Conservation (phyloP, 2,888 invertebrate species). For the Furcula furcula region DNA sequence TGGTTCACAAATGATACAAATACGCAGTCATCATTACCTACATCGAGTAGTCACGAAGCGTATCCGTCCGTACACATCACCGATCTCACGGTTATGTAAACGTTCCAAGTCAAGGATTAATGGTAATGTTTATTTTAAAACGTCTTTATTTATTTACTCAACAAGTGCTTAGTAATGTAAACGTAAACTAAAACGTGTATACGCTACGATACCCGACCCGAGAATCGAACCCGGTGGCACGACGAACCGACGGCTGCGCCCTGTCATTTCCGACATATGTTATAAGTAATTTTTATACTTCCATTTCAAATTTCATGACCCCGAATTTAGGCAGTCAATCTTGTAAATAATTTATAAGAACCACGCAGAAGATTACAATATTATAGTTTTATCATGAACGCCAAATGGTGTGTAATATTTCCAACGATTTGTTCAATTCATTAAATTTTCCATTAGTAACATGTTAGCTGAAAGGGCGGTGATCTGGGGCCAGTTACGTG, state of each 20-base stretch:
- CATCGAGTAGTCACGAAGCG: conserved; percentile 17
- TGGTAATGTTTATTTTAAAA: conserved; percentile 73
- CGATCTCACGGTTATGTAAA: conserved; percentile 67
- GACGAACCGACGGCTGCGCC: conserved; percentile 35
- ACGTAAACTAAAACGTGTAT: conserved; percentile 60
- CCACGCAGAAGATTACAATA: neutral
- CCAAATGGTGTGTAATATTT: neutral
- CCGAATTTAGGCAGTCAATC: conserved; percentile 26
- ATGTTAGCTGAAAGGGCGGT: conserved; percentile 42
- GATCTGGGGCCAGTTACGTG: conserved; percentile 60
- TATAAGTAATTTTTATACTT: conserved; percentile 45
- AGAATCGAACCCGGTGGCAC: conserved; percentile 46
- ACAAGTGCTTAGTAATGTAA: conserved; percentile 76
- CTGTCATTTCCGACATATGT: conserved; percentile 46
- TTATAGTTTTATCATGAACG: conserved; percentile 2
- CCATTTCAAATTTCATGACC: conserved; percentile 34
- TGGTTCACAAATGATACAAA: too few species aligned
- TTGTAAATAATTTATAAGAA: conserved; percentile 2
- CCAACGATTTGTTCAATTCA: conserved; percentile 9
- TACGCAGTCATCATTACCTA: too few species aligned
- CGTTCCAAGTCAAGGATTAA: conserved; percentile 70
- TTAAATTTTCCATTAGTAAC: conserved; percentile 17
- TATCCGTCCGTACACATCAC: conserved; percentile 27
- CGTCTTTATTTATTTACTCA: conserved; percentile 74
- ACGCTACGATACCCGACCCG: conserved; percentile 46